Evolutionary conservation across 2,113 vertebrate genomes (phyloP).

Genomic region (Ammospiza caudacuta): DNA sequence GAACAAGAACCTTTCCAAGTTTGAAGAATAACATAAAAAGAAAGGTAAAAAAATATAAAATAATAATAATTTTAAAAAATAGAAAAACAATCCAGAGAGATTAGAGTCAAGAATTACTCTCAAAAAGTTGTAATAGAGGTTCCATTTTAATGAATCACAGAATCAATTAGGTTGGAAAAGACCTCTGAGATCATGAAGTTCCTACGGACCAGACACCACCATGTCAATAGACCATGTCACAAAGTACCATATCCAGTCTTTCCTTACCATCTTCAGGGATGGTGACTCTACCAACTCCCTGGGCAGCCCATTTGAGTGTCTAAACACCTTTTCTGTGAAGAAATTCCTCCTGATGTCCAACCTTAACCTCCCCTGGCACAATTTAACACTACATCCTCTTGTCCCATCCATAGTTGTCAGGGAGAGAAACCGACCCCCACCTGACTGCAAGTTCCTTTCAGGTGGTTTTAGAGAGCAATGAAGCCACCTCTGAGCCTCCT

Average conservation of each 20-base stretch:
- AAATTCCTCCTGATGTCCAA: background rate
- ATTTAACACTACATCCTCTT: background rate
- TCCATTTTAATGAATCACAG: background rate
- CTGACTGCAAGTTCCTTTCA: background rate
- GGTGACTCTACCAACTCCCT: too few species aligned
- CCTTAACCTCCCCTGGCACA: background rate
- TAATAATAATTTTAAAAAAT: rapidly evolving
- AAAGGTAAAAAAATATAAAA: background rate
- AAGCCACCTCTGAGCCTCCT: background rate
- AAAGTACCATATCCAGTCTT: background rate
- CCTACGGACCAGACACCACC: rapidly evolving
- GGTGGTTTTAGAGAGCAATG: background rate
- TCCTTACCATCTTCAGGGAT: background rate
- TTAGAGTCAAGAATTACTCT: background rate
- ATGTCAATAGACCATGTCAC: background rate
- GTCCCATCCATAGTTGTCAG: background rate
- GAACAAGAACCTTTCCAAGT: background rate
- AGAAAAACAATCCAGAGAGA: background rate
- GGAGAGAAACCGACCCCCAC: background rate
- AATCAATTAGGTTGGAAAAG: background rate
- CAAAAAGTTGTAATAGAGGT: background rate
- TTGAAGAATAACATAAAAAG: background rate
- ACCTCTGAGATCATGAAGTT: background rate
- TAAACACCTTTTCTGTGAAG: background rate
- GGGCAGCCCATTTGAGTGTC: background rate